These are phyloP conservation scores for Didymodactylos carnosus DNA, from an alignment of 2,888 invertebrate species.

Conservation along the genomic window DNA sequence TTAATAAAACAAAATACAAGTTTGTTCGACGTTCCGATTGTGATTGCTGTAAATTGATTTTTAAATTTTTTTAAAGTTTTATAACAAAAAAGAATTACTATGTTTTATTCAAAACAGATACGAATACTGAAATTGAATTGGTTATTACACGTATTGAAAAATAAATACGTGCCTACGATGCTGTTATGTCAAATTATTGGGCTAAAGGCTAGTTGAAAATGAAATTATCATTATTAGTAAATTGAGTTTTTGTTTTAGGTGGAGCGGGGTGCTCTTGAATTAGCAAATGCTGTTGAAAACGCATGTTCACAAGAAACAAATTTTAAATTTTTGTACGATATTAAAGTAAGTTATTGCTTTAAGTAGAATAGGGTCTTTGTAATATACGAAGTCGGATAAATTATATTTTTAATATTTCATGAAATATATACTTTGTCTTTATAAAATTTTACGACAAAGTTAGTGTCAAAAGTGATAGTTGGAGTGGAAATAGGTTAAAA, in stretches of 20 bases:
- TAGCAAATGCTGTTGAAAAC: conserved; percentile 65
- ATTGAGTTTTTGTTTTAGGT: conserved; percentile 41
- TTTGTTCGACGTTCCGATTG: conserved; percentile 72
- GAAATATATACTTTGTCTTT: no score
- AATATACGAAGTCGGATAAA: no score
- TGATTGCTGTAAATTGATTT: conserved; percentile 69
- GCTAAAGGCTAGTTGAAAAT: conserved; percentile 21
- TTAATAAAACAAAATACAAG: conserved; percentile 73
- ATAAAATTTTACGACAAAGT: no score
- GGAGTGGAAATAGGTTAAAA: no score
- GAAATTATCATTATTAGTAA: neutral
- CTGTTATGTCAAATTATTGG: conserved; percentile 74
- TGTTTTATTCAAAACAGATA: conserved; percentile 52
- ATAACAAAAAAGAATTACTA: neutral
- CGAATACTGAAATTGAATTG: conserved; percentile 57
- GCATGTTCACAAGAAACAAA: conserved; percentile 47
- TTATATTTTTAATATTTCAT: no score
- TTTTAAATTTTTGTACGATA: conserved; percentile 38
- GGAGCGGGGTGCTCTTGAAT: conserved; percentile 62
- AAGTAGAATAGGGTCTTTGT: no score
- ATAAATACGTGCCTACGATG: conserved; percentile 62
- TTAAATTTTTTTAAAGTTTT: neutral
- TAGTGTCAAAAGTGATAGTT: no score
- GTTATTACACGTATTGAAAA: conserved; percentile 52
- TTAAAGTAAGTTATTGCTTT: conserved; percentile 23